Evolutionary conservation across 30 jellyfish, hydroid and myxozoan genomes (phyloP).

Genomic region (Pelagia noctiluca): DNA sequence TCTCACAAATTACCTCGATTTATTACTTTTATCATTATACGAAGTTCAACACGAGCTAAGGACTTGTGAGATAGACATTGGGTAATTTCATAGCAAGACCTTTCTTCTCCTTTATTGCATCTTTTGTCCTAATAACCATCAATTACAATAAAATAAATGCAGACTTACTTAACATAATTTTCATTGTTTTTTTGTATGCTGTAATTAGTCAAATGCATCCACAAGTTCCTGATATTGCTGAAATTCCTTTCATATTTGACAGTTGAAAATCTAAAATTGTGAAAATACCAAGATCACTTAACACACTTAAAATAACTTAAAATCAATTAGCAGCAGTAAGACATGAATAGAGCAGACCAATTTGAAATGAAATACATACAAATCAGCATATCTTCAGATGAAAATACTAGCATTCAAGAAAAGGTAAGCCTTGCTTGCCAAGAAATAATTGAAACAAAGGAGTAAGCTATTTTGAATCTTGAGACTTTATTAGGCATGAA

Average conservation of each 20-base stretch:
- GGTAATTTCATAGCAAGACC: background rate
- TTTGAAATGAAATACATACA: no score
- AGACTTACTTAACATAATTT: slow-evolving; percentile 74
- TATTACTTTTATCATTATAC: no score
- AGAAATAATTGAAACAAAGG: no score
- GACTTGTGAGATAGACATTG: no score
- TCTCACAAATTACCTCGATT: no score
- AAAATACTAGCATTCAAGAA: no score
- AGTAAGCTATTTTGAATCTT: no score
- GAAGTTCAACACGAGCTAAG: no score
- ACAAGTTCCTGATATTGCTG: slow-evolving; percentile 72
- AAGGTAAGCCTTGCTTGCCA: no score
- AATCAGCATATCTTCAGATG: no score
- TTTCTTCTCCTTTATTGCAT: background rate
- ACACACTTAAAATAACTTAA: background rate
- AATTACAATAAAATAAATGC: background rate
- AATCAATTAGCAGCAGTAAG: background rate
- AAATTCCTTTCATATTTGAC: slow-evolving; percentile 78
- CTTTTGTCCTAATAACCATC: background rate
- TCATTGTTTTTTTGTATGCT: slow-evolving; percentile 84
- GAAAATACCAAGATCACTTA: background rate
- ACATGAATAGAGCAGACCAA: no score
- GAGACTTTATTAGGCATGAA: no score
- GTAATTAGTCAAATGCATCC: slow-evolving; percentile 95
- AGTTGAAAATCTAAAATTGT: slow-evolving; percentile 79